phyloP scores from a whole-genome alignment of 2,113 vertebrate genomes.

The Nerophis ophidion region DNA sequence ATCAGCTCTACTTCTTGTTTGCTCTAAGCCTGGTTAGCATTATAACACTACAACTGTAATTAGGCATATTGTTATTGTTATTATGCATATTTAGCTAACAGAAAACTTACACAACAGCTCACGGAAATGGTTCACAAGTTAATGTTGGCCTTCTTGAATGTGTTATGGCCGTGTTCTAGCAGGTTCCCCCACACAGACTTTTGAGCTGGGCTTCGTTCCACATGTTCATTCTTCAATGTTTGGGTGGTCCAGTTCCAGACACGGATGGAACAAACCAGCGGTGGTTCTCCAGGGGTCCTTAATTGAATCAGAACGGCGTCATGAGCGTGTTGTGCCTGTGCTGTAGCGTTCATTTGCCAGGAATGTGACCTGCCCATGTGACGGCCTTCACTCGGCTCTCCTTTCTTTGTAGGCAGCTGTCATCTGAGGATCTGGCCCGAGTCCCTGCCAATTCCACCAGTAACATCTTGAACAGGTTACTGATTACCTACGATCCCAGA shows the following conservation, averaged over 20 bases:
- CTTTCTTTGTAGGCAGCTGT: slow-evolving; percentile 80
- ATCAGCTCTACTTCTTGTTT: no score
- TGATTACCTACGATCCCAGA: slow-evolving; percentile 92
- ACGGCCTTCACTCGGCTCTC: slow-evolving; percentile 33
- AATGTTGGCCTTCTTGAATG: neutral
- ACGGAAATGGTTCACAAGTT: no score
- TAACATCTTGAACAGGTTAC: slow-evolving; percentile 91
- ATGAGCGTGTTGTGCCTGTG: slow-evolving; percentile 17
- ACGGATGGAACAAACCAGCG: slow-evolving; percentile 29
- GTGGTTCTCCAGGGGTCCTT: slow-evolving; percentile 12
- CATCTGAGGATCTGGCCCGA: slow-evolving; percentile 88
- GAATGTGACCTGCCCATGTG: slow-evolving; percentile 48
- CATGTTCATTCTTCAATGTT: slow-evolving; percentile 12
- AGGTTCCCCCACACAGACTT: no score
- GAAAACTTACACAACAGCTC: no score
- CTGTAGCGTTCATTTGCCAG: slow-evolving; percentile 37
- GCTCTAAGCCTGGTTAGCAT: no score
- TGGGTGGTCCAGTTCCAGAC: slow-evolving; percentile 40
- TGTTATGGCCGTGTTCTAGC: neutral
- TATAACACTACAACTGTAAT: no score
- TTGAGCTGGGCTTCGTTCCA: no score
- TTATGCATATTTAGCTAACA: no score
- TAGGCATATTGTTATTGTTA: no score
- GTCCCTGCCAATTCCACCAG: slow-evolving; percentile 93
- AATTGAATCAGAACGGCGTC: slow-evolving; percentile 45